A percentile compares a stretch with the other conserved stretches of the same genome.
Conservation (phyloP, 2,888 invertebrate genomes). For the Epinotia brunnichana region DNA sequence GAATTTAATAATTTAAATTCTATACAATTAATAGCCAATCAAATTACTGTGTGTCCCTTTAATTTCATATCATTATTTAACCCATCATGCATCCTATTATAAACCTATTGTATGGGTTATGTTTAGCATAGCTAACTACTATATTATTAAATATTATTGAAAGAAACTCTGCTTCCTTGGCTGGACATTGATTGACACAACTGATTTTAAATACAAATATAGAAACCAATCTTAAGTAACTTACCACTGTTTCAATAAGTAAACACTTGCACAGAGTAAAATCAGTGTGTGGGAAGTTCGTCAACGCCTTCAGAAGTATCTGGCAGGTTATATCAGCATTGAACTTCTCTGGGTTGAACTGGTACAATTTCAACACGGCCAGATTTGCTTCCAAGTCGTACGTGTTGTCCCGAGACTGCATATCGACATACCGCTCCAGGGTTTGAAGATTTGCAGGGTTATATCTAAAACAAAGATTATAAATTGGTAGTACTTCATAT, state of each 20-base stretch:
- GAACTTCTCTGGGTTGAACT: slow-evolving; percentile 95
- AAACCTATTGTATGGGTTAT: no score
- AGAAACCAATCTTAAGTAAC: slow-evolving; percentile 44
- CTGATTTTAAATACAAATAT: neutral
- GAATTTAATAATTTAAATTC: no score
- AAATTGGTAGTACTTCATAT: slow-evolving; percentile 42
- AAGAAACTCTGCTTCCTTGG: neutral
- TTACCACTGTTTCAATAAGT: slow-evolving; percentile 87
- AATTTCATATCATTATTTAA: no score
- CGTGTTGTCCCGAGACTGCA: slow-evolving; percentile 95
- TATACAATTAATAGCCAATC: no score
- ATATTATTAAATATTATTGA: no score
- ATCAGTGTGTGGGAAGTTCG: slow-evolving; percentile 98
- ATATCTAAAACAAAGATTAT: slow-evolving; percentile 86
- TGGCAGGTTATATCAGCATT: slow-evolving; percentile 93
- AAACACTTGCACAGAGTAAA: slow-evolving; percentile 99
- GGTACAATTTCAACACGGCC: slow-evolving; percentile 97
- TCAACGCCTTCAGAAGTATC: slow-evolving; percentile 97
- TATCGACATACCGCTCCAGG: slow-evolving; percentile 95
- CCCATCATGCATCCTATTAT: no score
- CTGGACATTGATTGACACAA: neutral
- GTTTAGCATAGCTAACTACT: no score
- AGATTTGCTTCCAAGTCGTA: slow-evolving; percentile 99
- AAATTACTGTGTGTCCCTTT: no score
- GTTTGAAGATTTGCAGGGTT: slow-evolving; percentile 97